Percentiles rank a stretch among this genome's conserved stretches.
These are phyloP conservation scores for Phataginus tetradactyla DNA, from an alignment of 2,797 vertebrate species.

Conservation along the genomic window DNA sequence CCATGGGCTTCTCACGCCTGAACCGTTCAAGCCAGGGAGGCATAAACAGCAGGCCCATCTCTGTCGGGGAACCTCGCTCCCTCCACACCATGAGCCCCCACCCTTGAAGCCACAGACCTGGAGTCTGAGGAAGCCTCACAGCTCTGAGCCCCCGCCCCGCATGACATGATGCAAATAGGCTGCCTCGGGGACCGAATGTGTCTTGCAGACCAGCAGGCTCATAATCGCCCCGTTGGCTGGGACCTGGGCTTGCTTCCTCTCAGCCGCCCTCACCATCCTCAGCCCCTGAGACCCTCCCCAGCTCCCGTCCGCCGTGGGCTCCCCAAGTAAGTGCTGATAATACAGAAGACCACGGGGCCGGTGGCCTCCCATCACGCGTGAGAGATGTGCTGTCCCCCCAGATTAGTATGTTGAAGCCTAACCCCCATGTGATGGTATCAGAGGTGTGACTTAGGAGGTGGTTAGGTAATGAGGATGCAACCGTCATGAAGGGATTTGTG, in stretches of 20 bases:
- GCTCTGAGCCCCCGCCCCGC: background rate
- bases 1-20: background rate
- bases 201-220: background rate
- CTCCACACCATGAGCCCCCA: rapidly evolving
- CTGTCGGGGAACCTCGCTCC: background rate
- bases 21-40: background rate
- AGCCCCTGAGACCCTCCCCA: background rate
- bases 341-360: background rate
- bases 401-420: background rate
- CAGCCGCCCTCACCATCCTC: background rate
- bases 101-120: background rate
- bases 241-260: background rate
- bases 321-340: background rate
- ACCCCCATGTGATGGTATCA: background rate
- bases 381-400: background rate
- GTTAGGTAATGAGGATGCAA: background rate
- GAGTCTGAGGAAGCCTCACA: background rate
- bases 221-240: background rate
- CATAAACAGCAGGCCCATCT: background rate
- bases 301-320: background rate
- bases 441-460: background rate
- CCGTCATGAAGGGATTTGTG: background rate
- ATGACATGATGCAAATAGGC: background rate
- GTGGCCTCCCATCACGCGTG: background rate
- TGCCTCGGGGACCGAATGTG: background rate